Evolutionary conservation across 2,888 invertebrate genomes (phyloP), one percentile per base, ranked within the genome.

Genomic region (Nymphalis urticae): DNA sequence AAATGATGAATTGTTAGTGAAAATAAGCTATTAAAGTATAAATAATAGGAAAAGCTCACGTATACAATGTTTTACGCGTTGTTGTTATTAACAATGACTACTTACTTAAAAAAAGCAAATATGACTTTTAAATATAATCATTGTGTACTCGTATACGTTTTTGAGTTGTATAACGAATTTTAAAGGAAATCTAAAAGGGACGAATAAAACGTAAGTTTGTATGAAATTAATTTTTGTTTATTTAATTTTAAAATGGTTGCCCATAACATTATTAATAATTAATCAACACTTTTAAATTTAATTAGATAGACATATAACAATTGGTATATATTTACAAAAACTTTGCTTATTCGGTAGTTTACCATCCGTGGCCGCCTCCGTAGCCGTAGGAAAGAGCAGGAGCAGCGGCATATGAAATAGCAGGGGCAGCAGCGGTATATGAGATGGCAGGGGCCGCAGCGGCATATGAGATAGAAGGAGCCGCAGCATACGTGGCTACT

Each of bases 351-450:
- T 56, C 13, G 24, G 68, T 71, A 68, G 42, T 73, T 80, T 76
- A 86, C 79, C 82, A 87, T 69, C 80, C 83, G 70, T 85, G 84
- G 59, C 73, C 76, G 42, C 64, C 72, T 13, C 63, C 70, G 17
- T 62, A 64, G 2, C 77, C 76, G 58, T 75, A 74, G 5, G 76
- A 76, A 19, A 72, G 27, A 3, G 78, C 75, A 36, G 82, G 94
- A 62, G 93, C 65, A n/a, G 62, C 66, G 51, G 81, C 90, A 36
- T 85, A 77, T 16, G 75, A 69, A 13, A 71, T 60, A 1, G 81
- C 76, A 9, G 77, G 88, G 36, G 76, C 76, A 17, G 59, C 65
- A 56, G 76, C 73, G 54, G 72, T 68, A n/a, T 69, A 47, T 10
- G 69, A 62, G 16, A 68, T 51, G 7, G 77, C 75, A 50, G 81